Evolutionary conservation across 2,797 vertebrate species (phyloP).

Genomic region (Masticophis lateralis): DNA sequence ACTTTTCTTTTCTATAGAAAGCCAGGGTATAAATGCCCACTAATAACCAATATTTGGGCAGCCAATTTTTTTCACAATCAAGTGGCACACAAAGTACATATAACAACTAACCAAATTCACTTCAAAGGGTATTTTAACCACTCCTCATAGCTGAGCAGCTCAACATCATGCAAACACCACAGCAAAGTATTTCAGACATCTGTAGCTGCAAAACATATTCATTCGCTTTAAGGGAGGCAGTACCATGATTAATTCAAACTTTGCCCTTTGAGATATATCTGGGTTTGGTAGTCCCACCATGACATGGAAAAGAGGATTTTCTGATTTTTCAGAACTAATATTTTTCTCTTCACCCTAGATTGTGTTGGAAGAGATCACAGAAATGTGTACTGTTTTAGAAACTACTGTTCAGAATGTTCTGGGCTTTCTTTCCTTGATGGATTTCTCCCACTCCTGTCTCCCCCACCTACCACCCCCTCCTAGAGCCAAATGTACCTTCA

Average conservation of each 20-base stretch:
- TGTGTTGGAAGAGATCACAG: conserved; percentile 50
- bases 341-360: conserved; percentile 36
- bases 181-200: conserved; percentile 51
- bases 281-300: conserved; percentile 28
- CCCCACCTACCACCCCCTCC: background rate
- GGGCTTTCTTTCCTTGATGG: conserved; percentile 35
- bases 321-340: conserved; percentile 39
- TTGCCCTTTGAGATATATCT: conserved; percentile 31
- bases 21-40: background rate
- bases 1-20: background rate
- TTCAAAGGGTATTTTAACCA: conserved; percentile 35
- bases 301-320: conserved; percentile 14
- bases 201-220: conserved; percentile 52
- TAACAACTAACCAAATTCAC: conserved; percentile 32
- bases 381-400: conserved; percentile 60
- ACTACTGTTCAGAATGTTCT: conserved; percentile 44
- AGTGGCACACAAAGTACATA: conserved; percentile 26
- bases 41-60: conserved; percentile 35
- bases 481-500: background rate
- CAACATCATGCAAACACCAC: conserved; percentile 57
- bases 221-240: background rate
- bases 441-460: background rate
- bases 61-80: conserved; percentile 37
- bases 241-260: conserved; percentile 24
- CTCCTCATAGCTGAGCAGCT: conserved; percentile 49